Percentiles rank a stretch among this genome's conserved stretches.
These are phyloP conservation scores for Orcinus orca DNA, from an alignment of 2,113 vertebrate species.

Conservation along the genomic window DNA sequence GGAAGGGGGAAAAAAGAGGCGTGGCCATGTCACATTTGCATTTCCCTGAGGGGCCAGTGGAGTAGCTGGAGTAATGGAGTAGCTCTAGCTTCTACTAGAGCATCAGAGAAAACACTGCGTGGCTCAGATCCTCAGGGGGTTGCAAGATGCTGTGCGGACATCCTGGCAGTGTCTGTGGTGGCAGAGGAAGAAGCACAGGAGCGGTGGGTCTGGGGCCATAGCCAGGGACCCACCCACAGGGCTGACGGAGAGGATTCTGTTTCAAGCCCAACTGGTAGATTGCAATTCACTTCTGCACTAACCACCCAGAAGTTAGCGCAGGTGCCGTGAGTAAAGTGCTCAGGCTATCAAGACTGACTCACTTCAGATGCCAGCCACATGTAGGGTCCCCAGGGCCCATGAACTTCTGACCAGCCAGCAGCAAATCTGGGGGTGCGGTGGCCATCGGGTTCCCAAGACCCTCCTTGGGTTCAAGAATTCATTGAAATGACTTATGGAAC, in stretches of 20 bases:
- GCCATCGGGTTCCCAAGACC: not conserved
- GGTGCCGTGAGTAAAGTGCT: not conserved
- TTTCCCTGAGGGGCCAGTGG: not conserved
- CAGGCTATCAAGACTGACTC: not conserved
- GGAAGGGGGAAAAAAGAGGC: not conserved
- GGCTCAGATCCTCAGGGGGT: not conserved
- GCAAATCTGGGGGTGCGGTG: rapidly evolving
- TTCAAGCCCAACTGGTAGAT: not conserved
- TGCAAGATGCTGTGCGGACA: not conserved
- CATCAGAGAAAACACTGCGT: not conserved
- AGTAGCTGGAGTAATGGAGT: not conserved
- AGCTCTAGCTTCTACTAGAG: not conserved
- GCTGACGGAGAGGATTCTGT: not conserved
- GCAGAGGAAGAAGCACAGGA: not conserved
- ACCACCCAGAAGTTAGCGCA: not conserved
- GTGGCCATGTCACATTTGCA: not conserved
- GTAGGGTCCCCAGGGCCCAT: not conserved
- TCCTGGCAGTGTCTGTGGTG: not conserved
- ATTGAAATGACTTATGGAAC: not conserved
- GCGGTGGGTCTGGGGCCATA: no score
- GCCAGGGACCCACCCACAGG: not conserved
- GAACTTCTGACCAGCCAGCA: not conserved
- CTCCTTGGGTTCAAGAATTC: not conserved
- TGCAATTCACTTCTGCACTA: not conserved
- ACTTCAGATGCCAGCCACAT: not conserved